Percentiles rank a stretch among this genome's conserved stretches.
Conservation (phyloP, 1,140 invertebrate species). For the Papilio machaon region DNA sequence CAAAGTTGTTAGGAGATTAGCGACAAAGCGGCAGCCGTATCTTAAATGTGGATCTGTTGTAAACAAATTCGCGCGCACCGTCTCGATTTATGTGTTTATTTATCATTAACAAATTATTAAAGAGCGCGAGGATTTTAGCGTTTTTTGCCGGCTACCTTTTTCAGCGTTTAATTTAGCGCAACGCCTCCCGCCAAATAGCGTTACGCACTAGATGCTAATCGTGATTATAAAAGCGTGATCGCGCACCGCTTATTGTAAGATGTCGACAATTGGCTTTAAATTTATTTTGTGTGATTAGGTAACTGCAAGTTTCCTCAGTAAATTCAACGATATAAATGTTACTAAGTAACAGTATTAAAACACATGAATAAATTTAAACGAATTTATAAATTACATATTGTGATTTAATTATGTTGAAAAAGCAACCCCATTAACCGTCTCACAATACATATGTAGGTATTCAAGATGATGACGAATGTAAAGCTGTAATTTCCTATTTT, state of each 20-base stretch:
- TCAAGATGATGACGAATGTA: too few species aligned
- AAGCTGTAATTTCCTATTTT: too few species aligned
- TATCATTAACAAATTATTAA: conserved; percentile 83
- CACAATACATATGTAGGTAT: neutral
- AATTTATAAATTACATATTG: neutral
- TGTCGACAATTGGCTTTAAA: conserved; percentile 18
- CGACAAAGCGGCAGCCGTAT: conserved; percentile 76
- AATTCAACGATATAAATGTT: neutral
- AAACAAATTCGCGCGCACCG: conserved; percentile 77
- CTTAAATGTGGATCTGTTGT: conserved; percentile 81
- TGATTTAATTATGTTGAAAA: neutral
- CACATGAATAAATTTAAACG: neutral
- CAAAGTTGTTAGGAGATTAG: conserved; percentile 79
- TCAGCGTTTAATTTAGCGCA: conserved; percentile 50
- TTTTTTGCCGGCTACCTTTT: conserved; percentile 54
- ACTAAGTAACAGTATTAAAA: neutral
- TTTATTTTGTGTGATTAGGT: neutral
- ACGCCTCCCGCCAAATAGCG: conserved; percentile 43
- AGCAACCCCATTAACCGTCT: neutral
- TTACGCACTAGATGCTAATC: conserved; percentile 62
- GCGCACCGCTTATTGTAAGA: conserved; percentile 29
- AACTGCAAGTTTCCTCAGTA: neutral
- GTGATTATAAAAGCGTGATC: conserved; percentile 49
- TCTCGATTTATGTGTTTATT: conserved; percentile 82
- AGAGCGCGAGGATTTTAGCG: conserved; percentile 60